phyloP scores from a whole-genome alignment of 2,888 invertebrate species.

The Acronicta aceris region DNA sequence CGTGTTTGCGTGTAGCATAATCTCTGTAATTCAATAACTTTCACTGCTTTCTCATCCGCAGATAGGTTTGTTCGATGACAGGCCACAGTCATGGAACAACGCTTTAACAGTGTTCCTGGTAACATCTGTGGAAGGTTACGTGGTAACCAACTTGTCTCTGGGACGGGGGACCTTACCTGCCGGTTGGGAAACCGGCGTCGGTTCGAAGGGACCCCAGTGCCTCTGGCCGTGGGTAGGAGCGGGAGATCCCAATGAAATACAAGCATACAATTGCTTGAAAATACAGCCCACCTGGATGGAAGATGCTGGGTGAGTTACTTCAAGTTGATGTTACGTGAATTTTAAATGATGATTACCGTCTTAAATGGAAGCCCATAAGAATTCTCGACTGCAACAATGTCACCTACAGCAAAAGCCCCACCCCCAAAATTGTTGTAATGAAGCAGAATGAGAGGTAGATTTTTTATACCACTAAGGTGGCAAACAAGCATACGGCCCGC shows the following conservation, averaged over 20 bases:
- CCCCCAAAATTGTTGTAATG: too few species aligned
- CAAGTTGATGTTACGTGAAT: too few species aligned
- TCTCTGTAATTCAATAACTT: constrained; percentile 8
- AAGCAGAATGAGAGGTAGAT: too few species aligned
- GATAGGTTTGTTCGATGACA: constrained; percentile 80
- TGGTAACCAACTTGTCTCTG: constrained; percentile 87
- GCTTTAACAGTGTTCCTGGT: constrained; percentile 75
- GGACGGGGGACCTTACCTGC: constrained; percentile 89
- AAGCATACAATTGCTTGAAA: constrained; percentile 92
- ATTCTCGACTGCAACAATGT: too few species aligned
- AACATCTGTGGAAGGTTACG: constrained; percentile 78
- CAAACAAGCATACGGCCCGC: too few species aligned
- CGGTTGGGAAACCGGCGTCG: constrained; percentile 87
- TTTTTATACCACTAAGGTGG: too few species aligned
- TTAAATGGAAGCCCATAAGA: background rate
- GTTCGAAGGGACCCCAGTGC: constrained; percentile 86
- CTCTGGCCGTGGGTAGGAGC: constrained; percentile 93
- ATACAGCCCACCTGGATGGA: constrained; percentile 96
- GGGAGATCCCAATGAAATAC: constrained; percentile 87
- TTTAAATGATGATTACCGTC: background rate
- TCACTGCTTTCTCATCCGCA: constrained; percentile 55
- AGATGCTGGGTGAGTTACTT: constrained; percentile 83
- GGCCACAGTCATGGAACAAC: constrained; percentile 79
- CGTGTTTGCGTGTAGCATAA: constrained; percentile 1
- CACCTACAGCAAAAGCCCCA: too few species aligned